phyloP scores from a whole-genome alignment of 2,797 vertebrate genomes.

The Bufotes viridis region DNA sequence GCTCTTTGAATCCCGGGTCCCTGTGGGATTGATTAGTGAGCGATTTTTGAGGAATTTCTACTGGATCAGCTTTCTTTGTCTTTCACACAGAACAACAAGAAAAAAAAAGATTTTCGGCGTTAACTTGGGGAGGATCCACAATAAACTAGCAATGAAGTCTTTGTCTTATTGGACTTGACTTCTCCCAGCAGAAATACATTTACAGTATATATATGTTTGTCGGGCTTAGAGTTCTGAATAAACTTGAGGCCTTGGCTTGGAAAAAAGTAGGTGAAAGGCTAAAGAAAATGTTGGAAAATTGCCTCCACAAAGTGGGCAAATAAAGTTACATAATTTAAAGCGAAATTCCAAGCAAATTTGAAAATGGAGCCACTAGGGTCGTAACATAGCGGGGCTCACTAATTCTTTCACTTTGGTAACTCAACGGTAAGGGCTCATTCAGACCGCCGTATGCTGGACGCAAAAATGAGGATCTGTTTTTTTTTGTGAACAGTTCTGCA shows the following conservation, averaged over 20 bases:
- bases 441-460: too few species aligned
- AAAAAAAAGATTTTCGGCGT: conserved; percentile 13
- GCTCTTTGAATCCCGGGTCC: conserved; percentile 33
- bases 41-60: conserved; percentile 45
- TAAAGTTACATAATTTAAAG: neutral
- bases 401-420: neutral
- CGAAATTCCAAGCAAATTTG: neutral
- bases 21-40: conserved; percentile 53
- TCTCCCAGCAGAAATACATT: neutral
- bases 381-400: neutral
- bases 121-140: conserved; percentile 36
- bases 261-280: conserved; percentile 2
- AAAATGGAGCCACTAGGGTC: too few species aligned
- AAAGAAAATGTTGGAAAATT: neutral
- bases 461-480: too few species aligned
- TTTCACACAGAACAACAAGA: conserved; percentile 17
- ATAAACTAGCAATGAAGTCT: conserved; percentile 17
- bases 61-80: conserved; percentile 49
- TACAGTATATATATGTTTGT: conserved; percentile 14
- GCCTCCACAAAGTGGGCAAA: neutral
- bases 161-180: conserved; percentile 14
- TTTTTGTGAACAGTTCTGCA: too few species aligned
- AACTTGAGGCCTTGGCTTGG: neutral
- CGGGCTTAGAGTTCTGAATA: neutral
- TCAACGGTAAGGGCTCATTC: too few species aligned